These are phyloP conservation scores for Battus philenor DNA, from an alignment of 1,140 invertebrate genomes.

Conservation along the genomic window DNA sequence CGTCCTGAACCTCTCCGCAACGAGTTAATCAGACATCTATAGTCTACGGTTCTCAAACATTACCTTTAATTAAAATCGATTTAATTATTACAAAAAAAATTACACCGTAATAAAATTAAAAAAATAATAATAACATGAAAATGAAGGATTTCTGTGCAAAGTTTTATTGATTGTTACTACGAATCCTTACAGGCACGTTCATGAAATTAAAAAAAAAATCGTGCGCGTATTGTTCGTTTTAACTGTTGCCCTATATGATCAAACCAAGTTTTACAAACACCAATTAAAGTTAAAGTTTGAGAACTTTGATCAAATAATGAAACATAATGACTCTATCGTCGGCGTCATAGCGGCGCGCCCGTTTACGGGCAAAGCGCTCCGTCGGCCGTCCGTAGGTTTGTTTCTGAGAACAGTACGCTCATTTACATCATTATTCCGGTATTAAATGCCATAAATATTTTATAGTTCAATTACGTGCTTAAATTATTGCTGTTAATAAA, in stretches of 20 bases:
- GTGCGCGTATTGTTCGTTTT: too few relatives aligned
- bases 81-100: too few relatives aligned
- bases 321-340: slow-evolving; percentile 72
- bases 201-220: too few relatives aligned
- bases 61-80: not conserved
- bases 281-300: slow-evolving; percentile 34
- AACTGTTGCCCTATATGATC: too few relatives aligned
- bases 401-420: slow-evolving; percentile 14
- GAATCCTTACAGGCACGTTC: too few relatives aligned
- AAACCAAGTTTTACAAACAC: not conserved
- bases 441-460: slow-evolving; percentile 12
- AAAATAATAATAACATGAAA: too few relatives aligned
- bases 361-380: not conserved
- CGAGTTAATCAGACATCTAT: slow-evolving; percentile 59
- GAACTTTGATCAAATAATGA: slow-evolving; percentile 52
- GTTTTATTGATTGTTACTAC: too few relatives aligned
- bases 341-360: slow-evolving; percentile 47
- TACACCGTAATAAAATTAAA: too few relatives aligned
- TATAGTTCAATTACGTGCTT: slow-evolving; percentile 12
- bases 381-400: not conserved
- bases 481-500: too few relatives aligned
- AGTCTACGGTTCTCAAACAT: slow-evolving; percentile 40
- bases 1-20: slow-evolving; percentile 30
- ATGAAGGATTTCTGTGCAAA: too few relatives aligned
- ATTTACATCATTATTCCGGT: slow-evolving; percentile 11